Evolutionary conservation across 2,888 invertebrate species (phyloP).

Genomic region (Philaethria dido): DNA sequence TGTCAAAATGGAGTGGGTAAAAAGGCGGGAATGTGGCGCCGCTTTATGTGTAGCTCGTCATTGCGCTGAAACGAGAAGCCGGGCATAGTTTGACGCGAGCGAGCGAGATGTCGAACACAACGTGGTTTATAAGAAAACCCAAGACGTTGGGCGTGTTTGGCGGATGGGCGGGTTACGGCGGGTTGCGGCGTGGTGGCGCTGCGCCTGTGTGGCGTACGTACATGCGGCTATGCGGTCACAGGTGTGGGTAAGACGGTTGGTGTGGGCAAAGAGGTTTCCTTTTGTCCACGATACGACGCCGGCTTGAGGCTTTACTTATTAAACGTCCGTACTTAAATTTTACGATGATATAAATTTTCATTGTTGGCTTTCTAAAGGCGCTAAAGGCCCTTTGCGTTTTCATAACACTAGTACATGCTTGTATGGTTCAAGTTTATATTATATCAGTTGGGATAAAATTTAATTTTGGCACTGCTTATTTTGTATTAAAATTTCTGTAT

Average conservation of each 20-base stretch:
- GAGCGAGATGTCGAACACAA: conserved; percentile 76
- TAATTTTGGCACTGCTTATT: not conserved
- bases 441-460: not conserved
- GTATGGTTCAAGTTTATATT: conserved; percentile 18
- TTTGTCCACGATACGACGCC: conserved; percentile 81
- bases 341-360: conserved; percentile 69
- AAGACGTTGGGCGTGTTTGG: conserved; percentile 84
- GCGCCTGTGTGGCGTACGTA: conserved; percentile 57
- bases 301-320: conserved; percentile 79
- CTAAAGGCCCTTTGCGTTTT: conserved; percentile 52
- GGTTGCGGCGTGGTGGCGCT: conserved; percentile 62
- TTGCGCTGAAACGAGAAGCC: conserved; percentile 72
- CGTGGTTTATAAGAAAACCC: conserved; percentile 84
- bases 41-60: conserved; percentile 84
- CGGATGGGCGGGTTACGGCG: conserved; percentile 78
- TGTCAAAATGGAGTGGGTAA: conserved; percentile 85
- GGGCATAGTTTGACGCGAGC: conserved; percentile 46
- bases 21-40: conserved; percentile 84
- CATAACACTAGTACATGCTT: conserved; percentile 33
- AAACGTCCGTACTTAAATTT: conserved; percentile 77
- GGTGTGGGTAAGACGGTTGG: conserved; percentile 60
- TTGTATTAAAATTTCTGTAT: not conserved
- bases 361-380: conserved; percentile 60
- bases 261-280: conserved; percentile 64
- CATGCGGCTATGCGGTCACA: conserved; percentile 63